These are phyloP conservation scores for Corydoras sp. DNA, from an alignment of 2,113 vertebrate genomes.

Conservation along the genomic window DNA sequence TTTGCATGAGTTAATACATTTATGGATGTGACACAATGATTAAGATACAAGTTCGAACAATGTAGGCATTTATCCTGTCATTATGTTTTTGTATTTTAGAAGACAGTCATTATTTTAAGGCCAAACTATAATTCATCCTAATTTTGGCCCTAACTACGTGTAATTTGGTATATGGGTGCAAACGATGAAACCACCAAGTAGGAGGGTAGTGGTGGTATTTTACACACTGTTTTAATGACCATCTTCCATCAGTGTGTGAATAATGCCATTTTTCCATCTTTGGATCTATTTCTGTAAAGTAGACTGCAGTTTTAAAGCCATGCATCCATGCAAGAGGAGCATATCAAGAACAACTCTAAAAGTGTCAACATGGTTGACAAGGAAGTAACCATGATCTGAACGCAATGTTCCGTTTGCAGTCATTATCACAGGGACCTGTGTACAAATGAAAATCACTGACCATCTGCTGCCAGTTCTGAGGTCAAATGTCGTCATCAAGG, in stretches of 20 bases:
- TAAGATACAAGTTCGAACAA: background rate
- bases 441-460: conserved; percentile 5
- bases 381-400: background rate
- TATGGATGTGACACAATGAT: too few relatives aligned
- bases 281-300: conserved; percentile 18
- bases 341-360: conserved; percentile 5
- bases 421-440: background rate
- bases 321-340: conserved; percentile 7
- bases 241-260: conserved; percentile 17
- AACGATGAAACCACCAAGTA: conserved; percentile 10
- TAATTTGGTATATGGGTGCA: conserved; percentile 32
- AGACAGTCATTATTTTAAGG: conserved; percentile 11
- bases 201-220: conserved; percentile 29
- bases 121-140: conserved; percentile 14
- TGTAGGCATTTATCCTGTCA: conserved; percentile 16
- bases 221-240: conserved; percentile 23
- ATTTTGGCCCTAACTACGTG: conserved; percentile 23
- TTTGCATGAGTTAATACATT: too few relatives aligned
- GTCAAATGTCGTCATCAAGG: background rate
- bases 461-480: conserved; percentile 16
- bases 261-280: background rate
- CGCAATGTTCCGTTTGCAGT: conserved; percentile 12
- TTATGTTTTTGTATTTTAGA: conserved; percentile 9
- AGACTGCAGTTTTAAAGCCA: conserved; percentile 4
- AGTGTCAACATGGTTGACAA: conserved; percentile 14